Base-by-base conservation (phyloP, 2,113 vertebrate species). In the Girardinichthys multiradiatus region DNA sequence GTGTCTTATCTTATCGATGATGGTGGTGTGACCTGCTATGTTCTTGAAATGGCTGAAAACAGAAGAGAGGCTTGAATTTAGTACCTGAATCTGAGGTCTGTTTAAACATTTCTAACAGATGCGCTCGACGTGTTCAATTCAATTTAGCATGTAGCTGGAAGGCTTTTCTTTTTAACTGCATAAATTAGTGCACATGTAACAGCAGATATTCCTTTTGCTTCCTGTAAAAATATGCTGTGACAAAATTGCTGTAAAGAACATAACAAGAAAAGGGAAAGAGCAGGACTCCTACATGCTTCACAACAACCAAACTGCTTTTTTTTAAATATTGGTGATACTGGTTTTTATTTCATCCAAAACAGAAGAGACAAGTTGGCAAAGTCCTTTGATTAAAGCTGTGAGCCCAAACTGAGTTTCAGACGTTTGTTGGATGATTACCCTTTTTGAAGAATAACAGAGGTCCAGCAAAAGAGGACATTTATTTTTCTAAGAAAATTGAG, bases 401-500 rank as follows among this genome's bases (percentile, higher is more conserved):
- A n/a, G 64, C 12, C 31, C 51, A 48, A 31, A 19, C 68, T 61
- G 12, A 3, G 9, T 67, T 76, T 51, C 13, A 15, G 5, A 33
- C n/a, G 10, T 30, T 54, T 74, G 24, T 33, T 21, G 12, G 64
- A 14, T 26, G 17, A 4, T 57, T 28, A 64, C 0, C 2, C 57
- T n/a, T 29, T 17, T 62, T 6, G 1, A 30, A 17, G 12, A 35
- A 29, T 30, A 68, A 1, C 27, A 58, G 1, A 37, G 24, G 24
- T 71, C 2, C 54, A 70, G 64, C 61, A 64, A 76, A 76, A 54
- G 24, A 33, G 8, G 1, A 42, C 14, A 33, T 62, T 76, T 42
- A 77, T 39, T 42, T 45, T 13, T 61, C 35, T 8, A 59, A 64
- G 31, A 73, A 82, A 73, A 76, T 64, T 12, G 63, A 75, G 61